Base-by-base conservation (phyloP, 2,113 vertebrate species). In the Apodemus sylvaticus region DNA sequence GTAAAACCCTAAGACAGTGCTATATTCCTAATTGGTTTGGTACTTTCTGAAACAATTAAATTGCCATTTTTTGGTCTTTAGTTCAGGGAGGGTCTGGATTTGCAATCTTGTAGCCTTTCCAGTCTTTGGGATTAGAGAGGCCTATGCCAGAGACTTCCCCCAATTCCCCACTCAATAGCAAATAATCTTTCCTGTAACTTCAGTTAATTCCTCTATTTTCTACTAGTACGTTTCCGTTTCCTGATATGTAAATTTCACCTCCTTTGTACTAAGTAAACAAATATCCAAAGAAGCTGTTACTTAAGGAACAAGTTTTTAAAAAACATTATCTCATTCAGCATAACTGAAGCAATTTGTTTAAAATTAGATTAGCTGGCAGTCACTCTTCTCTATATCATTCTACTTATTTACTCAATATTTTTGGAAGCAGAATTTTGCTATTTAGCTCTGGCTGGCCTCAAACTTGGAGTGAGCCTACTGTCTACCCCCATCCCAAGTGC, bases 111-210 rank as follows among this genome's bases (percentile, higher is more conserved):
- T 34, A 81, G 48, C 7, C 29, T 14, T 17, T 9, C 45, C 42
- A 51, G 6, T 7, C 31, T 9, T 53, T 55, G 48, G 77, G 31
- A 79, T 55, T 53, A 79, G 31, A 60, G 20, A 78, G 48, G 48
- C 51, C 48, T 55, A 36, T 20, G 9, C 11, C 53, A 60, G 53
- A 82, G 79, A 39, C 55, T 6, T 68, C 66, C 31, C 31, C 13
- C 64, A 29, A 64, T 10, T 10, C 22, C 34, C 71, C 20, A n/a
- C 5, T 58, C 24, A 58, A 24, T 58, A 82, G 19, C 93, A 99
- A 97, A 97, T 98, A 96, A 95, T 2, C 76, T 96, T 98, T 98
- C 98, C 98, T 97, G 97, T 95, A 96, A 98, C 94, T 98, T 98
- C 98, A 98, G 93, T 96, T 97, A 62, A 98, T 97, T 66, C 24